Base-by-base conservation (phyloP, 2,113 vertebrate genomes). In the Hippocampus guttulatus region DNA sequence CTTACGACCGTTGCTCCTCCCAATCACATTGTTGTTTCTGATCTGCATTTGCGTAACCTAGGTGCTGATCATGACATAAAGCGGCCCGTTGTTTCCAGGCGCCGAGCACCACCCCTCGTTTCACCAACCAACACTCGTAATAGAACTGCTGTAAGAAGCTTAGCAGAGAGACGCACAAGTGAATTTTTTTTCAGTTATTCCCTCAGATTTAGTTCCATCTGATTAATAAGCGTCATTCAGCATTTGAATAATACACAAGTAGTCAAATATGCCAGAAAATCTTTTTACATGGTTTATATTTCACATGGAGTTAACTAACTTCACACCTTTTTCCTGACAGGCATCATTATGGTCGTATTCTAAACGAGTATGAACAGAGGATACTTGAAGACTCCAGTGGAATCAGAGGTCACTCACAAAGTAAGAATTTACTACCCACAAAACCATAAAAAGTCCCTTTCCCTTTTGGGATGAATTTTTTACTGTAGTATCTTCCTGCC, bases 331-430 rank as follows among this genome's bases (percentile, higher is more conserved):
- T 67, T 71, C 74, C 8, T 49, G 21, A 8, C 84, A 91, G 91
- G 86, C 81, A 91, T 82, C 89, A 92, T 78, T 82, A 86, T 63
- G 58, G 74, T 3, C 81, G 74, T 47, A 82, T 91, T 65, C 73
- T 82, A 41, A 75, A 85, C 71, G 55, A 84, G 57, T 75, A 75
- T 64, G 63, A 82, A 55, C 69, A 58, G 67, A 84, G 61, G 54
- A 68, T 8, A 0, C 66, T 75, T 67, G 71, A 10, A 0, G 45
- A 62, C 65, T 63, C 73, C 75, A 63, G 2, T 54, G 52, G 61
- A 62, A 72, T 79, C 55, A 16, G 20, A 15, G 20, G 16, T 58
- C 16, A 43, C 9, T n/a, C 60, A n/a, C 70, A 72, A 73, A 71
- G 88, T 88, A 85, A 88, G 87, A 76, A 21, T 33, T 23, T 45